These are phyloP conservation scores for Montipora cactus DNA, from an alignment of 64 coral and sea anemone species.

Conservation along the genomic window DNA sequence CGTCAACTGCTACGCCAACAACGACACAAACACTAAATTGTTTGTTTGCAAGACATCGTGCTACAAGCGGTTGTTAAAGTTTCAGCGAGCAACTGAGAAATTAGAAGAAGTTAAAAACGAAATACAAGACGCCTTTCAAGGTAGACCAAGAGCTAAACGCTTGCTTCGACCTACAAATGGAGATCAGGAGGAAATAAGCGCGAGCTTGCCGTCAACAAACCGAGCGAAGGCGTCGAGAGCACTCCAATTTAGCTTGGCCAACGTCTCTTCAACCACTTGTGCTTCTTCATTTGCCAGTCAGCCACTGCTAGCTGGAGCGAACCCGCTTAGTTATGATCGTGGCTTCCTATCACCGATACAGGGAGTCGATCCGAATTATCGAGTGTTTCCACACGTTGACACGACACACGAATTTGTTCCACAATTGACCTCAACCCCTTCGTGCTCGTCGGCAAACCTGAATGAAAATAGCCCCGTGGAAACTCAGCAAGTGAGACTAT, in stretches of 20 bases:
- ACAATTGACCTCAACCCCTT: constrained; percentile 3
- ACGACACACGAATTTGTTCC: not conserved
- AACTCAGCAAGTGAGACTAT: not conserved
- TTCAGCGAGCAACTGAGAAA: not conserved
- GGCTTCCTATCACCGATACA: not conserved
- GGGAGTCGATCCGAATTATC: not conserved
- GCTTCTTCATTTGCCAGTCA: not conserved
- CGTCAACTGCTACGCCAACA: constrained; percentile 8
- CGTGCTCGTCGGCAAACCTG: not conserved
- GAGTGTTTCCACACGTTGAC: not conserved
- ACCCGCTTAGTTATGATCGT: not conserved
- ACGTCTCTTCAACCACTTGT: not conserved
- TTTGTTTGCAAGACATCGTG: constrained; percentile 30
- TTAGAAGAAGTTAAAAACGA: not conserved
- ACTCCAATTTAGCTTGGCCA: not conserved
- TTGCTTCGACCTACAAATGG: not conserved
- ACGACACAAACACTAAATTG: not conserved
- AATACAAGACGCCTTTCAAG: not conserved
- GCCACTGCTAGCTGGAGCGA: not conserved
- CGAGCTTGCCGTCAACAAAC: not conserved
- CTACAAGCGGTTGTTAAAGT: constrained; percentile 12
- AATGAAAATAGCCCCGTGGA: not conserved
- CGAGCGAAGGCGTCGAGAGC: constrained; percentile 4
- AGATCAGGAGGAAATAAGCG: not conserved
- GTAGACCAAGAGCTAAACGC: constrained; percentile 13